These are phyloP conservation scores for Miichthys miiuy DNA, from an alignment of 2,797 vertebrate genomes.

Conservation along the genomic window DNA sequence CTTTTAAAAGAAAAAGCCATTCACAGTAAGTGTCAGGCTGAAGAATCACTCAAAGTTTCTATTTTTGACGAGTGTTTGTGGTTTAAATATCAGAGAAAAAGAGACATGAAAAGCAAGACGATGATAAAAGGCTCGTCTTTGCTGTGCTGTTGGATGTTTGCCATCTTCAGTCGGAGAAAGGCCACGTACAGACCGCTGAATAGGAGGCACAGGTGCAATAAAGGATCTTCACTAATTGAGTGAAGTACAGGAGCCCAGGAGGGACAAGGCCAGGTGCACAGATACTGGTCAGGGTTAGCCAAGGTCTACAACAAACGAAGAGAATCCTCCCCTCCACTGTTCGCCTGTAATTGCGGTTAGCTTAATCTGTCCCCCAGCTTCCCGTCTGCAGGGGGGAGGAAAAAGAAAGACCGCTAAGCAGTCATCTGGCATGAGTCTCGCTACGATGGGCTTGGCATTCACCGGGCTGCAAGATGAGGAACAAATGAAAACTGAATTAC, in stretches of 20 bases:
- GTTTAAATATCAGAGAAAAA: slow-evolving; percentile 28
- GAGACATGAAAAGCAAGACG: slow-evolving; percentile 10
- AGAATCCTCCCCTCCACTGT: slow-evolving; percentile 55
- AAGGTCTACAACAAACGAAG: slow-evolving; percentile 54
- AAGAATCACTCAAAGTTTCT: slow-evolving; percentile 44
- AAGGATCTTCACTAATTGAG: slow-evolving; percentile 65
- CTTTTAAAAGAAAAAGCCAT: slow-evolving; percentile 3
- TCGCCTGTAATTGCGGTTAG: slow-evolving; percentile 63
- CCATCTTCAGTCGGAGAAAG: slow-evolving; percentile 37
- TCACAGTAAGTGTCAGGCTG: not conserved
- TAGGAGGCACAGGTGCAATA: slow-evolving; percentile 67
- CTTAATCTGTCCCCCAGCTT: slow-evolving; percentile 68
- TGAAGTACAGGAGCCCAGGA: slow-evolving; percentile 54
- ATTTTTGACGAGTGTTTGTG: slow-evolving; percentile 55
- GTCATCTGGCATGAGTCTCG: slow-evolving; percentile 49
- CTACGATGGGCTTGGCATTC: slow-evolving; percentile 47
- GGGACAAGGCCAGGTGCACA: slow-evolving; percentile 60
- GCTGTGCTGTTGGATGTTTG: slow-evolving; percentile 47
- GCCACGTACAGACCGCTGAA: slow-evolving; percentile 15
- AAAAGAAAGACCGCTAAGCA: slow-evolving; percentile 32
- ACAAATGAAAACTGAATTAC: slow-evolving; percentile 68
- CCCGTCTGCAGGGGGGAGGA: slow-evolving; percentile 17
- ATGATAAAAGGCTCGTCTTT: slow-evolving; percentile 43
- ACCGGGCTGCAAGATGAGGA: slow-evolving; percentile 48
- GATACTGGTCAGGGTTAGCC: slow-evolving; percentile 52